Percentiles rank a stretch among this genome's conserved stretches.
These are phyloP conservation scores for Crenuchus spilurus DNA, from an alignment of 2,797 vertebrate species.

Conservation along the genomic window DNA sequence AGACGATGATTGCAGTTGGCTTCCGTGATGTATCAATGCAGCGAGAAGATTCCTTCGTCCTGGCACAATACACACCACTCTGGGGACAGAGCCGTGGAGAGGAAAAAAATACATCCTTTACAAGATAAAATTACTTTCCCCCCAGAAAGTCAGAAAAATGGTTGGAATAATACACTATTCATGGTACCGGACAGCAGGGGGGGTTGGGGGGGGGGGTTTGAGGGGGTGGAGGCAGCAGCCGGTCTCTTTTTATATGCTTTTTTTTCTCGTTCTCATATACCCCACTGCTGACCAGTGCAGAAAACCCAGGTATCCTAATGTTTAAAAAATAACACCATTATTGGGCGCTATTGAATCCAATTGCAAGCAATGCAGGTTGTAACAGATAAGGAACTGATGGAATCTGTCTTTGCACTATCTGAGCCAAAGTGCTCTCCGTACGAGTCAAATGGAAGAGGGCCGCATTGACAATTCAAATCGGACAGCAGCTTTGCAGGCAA, in stretches of 20 bases:
- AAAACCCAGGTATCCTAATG: conserved; percentile 84
- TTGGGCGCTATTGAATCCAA: conserved; percentile 85
- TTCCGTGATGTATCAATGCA: conserved; percentile 72
- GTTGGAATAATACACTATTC: conserved; percentile 75
- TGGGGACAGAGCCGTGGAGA: conserved; percentile 44
- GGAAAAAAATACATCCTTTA: conserved; percentile 63
- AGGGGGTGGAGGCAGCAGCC: conserved; percentile 48
- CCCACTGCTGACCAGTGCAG: conserved; percentile 88
- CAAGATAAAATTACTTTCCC: conserved; percentile 78
- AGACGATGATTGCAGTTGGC: conserved; percentile 66
- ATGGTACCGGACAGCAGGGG: conserved; percentile 64
- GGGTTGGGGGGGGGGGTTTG: conserved; percentile 41
- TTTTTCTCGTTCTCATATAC: conserved; percentile 60
- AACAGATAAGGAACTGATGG: conserved; percentile 88
- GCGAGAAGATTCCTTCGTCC: conserved; percentile 63
- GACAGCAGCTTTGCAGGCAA: conserved; percentile 72
- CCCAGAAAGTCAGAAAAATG: conserved; percentile 73
- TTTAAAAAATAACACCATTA: conserved; percentile 91
- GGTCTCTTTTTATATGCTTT: conserved; percentile 64
- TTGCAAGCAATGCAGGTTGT: conserved; percentile 87
- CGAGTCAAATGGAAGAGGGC: conserved; percentile 66
- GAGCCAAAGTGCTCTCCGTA: conserved; percentile 72
- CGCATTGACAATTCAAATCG: conserved; percentile 73
- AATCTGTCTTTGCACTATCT: conserved; percentile 85
- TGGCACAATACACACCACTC: conserved; percentile 66